Base-by-base conservation (phyloP, 2,113 vertebrate genomes). In the Onychostruthus taczanowskii region DNA sequence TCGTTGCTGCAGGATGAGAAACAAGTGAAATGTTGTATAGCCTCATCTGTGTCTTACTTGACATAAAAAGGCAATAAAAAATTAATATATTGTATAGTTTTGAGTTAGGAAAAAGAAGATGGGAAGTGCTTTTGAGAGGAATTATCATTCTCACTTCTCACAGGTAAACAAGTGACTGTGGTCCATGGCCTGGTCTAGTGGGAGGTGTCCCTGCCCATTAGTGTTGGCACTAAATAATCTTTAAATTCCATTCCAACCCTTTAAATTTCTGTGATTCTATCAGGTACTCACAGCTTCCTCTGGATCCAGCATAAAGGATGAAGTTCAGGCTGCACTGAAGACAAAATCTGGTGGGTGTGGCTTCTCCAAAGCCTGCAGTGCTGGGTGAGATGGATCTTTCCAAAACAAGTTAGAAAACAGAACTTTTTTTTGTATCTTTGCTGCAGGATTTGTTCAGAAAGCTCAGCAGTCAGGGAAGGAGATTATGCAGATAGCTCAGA, bases 241-340 rank as follows among this genome's bases (percentile, higher is more conserved):
- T 30, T 26, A 30, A 47, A 47, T 5, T 9, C 20, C 41, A 8
- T n/a, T 53, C 56, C n/a, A 47, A 11, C 16, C 30, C 24, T 27
- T 55, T 1, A 11, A 15, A 0, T 21, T 26, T 6, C 58, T 43
- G 10, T 12, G 5, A 16, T 41, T 72, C 35, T 7, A 1, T 14
- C 44, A 8, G 35, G 6, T 35, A 50, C 55, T 59, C 68, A 26
- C 72, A 69, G 59, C 18, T 74, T 53, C 52, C 74, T 59, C 10
- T 3, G 27, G 43, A 44, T 66, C 46, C 55, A 46, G 69, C 50
- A 31, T 1, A 24, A 2, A 33, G 39, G 35, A 13, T 46, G 58
- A 70, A 46, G 1, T n/a, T 35, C 62, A 41, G 39, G 49, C 44
- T 44, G 37, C 23, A 17, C 20, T 39, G 26, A 75, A 63, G 44